Conservation (phyloP, 2,113 vertebrate genomes). For the Oenanthe oenanthe region DNA sequence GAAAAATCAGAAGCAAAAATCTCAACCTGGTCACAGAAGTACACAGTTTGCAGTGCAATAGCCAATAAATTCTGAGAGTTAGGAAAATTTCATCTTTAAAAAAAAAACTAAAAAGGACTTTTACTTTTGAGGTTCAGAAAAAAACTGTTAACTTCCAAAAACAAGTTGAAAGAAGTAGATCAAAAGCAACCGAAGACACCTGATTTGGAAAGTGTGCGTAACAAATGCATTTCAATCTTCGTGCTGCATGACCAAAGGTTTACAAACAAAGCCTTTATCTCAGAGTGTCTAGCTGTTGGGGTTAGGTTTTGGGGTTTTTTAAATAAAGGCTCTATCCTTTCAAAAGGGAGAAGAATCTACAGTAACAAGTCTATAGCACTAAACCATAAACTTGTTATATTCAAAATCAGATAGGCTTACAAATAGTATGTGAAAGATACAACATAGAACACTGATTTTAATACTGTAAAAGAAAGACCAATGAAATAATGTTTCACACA, state of each 20-base stretch:
- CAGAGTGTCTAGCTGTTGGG: not conserved
- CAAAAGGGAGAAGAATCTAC: not conserved
- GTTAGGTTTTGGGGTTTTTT: not conserved
- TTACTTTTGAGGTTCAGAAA: not conserved
- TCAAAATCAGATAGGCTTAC: not conserved
- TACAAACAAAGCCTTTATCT: conserved; percentile 3
- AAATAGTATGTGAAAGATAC: not conserved
- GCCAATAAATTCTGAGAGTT: not conserved
- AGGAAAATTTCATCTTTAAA: not conserved
- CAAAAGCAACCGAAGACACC: not conserved
- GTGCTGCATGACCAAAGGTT: not conserved
- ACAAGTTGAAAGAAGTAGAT: not conserved
- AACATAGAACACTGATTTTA: not conserved
- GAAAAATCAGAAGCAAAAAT: not conserved
- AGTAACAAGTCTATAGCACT: not conserved
- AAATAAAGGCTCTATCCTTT: not conserved
- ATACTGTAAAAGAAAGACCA: not conserved
- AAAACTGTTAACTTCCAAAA: not conserved
- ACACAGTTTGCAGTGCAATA: not conserved
- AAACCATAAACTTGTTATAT: not conserved
- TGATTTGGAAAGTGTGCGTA: not conserved
- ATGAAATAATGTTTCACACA: not conserved
- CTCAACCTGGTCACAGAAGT: not conserved
- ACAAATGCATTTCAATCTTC: not conserved
- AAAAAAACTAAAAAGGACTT: not conserved